Evolutionary conservation across 2,797 vertebrate genomes (phyloP).

Genomic region (Corythornis leucogaster): DNA sequence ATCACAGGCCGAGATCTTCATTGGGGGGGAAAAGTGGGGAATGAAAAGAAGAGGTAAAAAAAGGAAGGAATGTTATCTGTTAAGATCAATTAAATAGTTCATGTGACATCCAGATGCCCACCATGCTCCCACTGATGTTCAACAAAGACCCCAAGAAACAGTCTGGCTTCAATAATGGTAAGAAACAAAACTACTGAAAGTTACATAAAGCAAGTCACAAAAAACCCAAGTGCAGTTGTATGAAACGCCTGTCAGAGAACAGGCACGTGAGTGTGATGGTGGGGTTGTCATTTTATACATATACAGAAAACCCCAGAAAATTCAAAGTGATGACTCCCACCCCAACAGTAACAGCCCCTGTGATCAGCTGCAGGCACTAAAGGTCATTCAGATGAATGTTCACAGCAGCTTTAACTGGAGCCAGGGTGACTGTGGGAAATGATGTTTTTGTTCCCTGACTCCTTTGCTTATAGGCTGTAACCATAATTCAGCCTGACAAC

Average conservation of each 20-base stretch:
- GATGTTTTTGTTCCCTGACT: background rate
- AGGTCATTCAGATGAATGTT: background rate
- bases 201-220: background rate
- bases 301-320: background rate
- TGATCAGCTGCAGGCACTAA: background rate
- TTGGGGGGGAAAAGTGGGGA: background rate
- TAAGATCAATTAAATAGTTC: background rate
- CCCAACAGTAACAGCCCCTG: background rate
- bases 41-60: background rate
- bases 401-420: background rate
- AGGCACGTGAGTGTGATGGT: background rate
- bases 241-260: background rate
- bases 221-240: background rate
- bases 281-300: background rate
- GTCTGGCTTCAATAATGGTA: background rate
- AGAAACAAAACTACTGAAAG: background rate
- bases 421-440: background rate
- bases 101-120: background rate
- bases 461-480: background rate
- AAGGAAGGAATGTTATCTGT: background rate
- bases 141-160: background rate
- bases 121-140: background rate
- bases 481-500: background rate
- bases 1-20: slow-evolving; percentile 89
- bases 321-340: background rate